Base-by-base conservation (phyloP, 2,797 vertebrate genomes). In the Syncerus caffer region DNA sequence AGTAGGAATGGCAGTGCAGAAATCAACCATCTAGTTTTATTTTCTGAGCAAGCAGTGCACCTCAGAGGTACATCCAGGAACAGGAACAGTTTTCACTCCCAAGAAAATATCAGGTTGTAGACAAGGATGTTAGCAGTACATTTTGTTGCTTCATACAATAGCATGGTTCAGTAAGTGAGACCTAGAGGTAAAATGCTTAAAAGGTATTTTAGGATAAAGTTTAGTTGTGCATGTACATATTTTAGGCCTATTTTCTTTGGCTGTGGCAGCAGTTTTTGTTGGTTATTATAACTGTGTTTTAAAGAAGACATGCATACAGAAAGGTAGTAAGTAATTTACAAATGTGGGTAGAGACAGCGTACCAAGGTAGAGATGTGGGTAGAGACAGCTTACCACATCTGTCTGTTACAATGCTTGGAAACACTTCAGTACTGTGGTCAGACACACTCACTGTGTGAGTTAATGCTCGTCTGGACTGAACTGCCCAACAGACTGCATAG, bases 261-360 rank as follows among this genome's bases (percentile, higher is more conserved):
- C 50, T 60, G n/a, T 76, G 25, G 58, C 21, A 86, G 1, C 7
- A 45, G 34, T 67, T 89, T 89, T 79, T 91, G n/a, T 79, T 95
- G 78, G 14, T 93, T 55, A 31, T 71, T 64, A n/a, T 57, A 47
- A 62, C 74, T 34, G 55, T 45, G 42, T 64, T 90, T 93, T 76
- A 47, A 89, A 88, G n/a, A 76, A 80, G 31, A 90, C 71, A 38
- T 86, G 19, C 12, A 7, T 58, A 58, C 51, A 67, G 15, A 53
- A 57, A 78, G 23, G 83, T 34, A 92, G 10, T 93, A 86, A 82
- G 47, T 58, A 64, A 29, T 74, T 71, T 57, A 93, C 42, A 79
- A 10, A 27, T 31, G 25, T 0, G 42, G 55, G 4, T 55, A 19
- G 25, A 58, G 67, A 71, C 16, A 45, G 29, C 29, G 50, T 62